A percentile compares a stretch with the other conserved stretches of the same genome.
These are phyloP conservation scores for Holacanthus passer DNA, from an alignment of 2,113 vertebrate genomes.

Conservation along the genomic window DNA sequence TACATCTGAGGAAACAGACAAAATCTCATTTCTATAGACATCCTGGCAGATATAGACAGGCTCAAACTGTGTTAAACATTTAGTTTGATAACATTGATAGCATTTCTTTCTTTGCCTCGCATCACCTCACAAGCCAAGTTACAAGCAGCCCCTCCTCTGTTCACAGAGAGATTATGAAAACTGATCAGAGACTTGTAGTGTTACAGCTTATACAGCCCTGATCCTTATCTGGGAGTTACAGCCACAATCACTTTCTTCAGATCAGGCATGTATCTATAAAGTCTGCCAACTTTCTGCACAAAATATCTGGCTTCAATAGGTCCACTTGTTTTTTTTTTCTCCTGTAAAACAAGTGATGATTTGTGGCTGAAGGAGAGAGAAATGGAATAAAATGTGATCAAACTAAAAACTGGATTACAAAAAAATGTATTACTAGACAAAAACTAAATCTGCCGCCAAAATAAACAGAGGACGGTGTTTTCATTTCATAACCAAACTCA, in stretches of 20 bases:
- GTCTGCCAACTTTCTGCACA: neutral
- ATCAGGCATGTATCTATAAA: neutral
- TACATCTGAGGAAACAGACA: slow-evolving; percentile 26
- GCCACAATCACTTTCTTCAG: neutral
- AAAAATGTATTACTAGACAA: neutral
- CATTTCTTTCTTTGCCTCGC: slow-evolving; percentile 4
- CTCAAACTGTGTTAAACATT: slow-evolving; percentile 20
- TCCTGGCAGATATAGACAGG: slow-evolving; percentile 18
- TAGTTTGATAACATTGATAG: slow-evolving; percentile 3
- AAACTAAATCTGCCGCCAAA: neutral
- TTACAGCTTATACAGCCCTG: slow-evolving; percentile 7
- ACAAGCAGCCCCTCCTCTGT: slow-evolving; percentile 4
- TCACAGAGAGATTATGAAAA: slow-evolving; percentile 24
- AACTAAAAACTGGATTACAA: neutral
- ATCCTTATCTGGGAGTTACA: slow-evolving; percentile 32
- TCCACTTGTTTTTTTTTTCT: neutral
- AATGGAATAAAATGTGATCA: neutral
- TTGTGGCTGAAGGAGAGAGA: neutral
- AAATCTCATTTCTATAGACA: neutral
- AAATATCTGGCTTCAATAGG: neutral
- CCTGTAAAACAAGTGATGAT: neutral
- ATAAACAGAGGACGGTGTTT: neutral
- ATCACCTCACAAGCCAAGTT: neutral
- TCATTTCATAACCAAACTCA: neutral
- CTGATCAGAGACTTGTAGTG: slow-evolving; percentile 19